phyloP scores from a whole-genome alignment of 2,888 invertebrate genomes.

The Heliconius hortense region DNA sequence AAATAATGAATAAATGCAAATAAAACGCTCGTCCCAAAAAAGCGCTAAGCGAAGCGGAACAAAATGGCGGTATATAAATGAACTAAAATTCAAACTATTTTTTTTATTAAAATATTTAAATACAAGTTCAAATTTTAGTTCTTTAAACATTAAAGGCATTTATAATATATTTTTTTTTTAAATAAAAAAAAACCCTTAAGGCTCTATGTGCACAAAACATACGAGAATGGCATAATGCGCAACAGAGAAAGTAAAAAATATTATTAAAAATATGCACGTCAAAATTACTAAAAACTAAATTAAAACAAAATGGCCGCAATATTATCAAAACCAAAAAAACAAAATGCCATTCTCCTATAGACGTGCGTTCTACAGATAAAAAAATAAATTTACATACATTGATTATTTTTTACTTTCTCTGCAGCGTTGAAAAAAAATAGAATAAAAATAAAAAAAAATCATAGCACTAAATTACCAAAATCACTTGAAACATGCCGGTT shows the following conservation, averaged over 20 bases:
- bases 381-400: slow-evolving; percentile 61
- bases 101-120: not conserved
- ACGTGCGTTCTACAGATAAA: slow-evolving; percentile 44
- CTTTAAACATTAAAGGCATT: slow-evolving; percentile 20
- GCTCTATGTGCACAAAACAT: slow-evolving; percentile 44
- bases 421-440: slow-evolving; percentile 61
- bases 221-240: slow-evolving; percentile 60
- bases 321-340: slow-evolving; percentile 38
- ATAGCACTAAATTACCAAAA: slow-evolving; percentile 46
- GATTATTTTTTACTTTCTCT: slow-evolving; percentile 76
- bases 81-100: slow-evolving; percentile 28
- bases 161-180: slow-evolving; percentile 8
- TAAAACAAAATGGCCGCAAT: slow-evolving; percentile 27
- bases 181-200: slow-evolving; percentile 27
- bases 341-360: slow-evolving; percentile 61
- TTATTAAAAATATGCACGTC: slow-evolving; percentile 42
- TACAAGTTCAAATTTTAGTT: slow-evolving; percentile 25
- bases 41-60: slow-evolving; percentile 47
- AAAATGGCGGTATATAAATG: slow-evolving; percentile 30
- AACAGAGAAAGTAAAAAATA: slow-evolving; percentile 71
- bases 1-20: slow-evolving; percentile 42
- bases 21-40: slow-evolving; percentile 49
- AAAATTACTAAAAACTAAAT: not conserved
- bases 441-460: slow-evolving; percentile 43
- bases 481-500: slow-evolving; percentile 60